Base-by-base conservation (phyloP, 2,113 vertebrate genomes). In the Chroicocephalus ridibundus region DNA sequence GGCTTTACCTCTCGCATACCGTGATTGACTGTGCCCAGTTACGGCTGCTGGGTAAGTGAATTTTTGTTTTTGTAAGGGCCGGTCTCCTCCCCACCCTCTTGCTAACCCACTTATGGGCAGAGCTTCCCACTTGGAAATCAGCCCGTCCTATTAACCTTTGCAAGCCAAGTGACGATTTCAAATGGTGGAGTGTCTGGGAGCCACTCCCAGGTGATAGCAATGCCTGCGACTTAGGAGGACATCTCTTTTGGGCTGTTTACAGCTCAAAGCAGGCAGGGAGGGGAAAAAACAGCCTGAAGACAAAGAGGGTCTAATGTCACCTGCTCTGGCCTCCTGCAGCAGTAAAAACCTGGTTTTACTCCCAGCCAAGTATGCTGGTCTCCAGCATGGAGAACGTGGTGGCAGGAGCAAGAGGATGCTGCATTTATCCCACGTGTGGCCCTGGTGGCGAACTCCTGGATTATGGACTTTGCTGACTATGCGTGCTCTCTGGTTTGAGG, bases 101-200 rank as follows among this genome's bases (percentile, higher is more conserved):
- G 58, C 80, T 97, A 96, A 96, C 88, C 87, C 95, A 94, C 85
- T 95, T 97, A 40, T 36, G 82, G 80, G 61, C 69, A 88, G 90
- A 94, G 54, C 84, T 86, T 94, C 93, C 90, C 91, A 82, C 76
- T 94, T 97, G 91, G 96, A 96, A 93, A 47, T 24, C 21, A 10
- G 86, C 92, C 90, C 1, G 26, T 83, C 78, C 87, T 82, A 96
- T 76, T 96, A 93, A 96, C 78, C 81, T 91, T 72, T 72, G 13
- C 64, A 64, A 51, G 60, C 47, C 40, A 90, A 78, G 82, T 29
- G 11, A 25, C 51, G 68, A 62, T 86, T 91, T 89, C 55, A 54
- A 55, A 34, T 38, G 57, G n/a, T 74, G 32, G 62, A 80, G 76
- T 29, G 58, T 58, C 79, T 89, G 68, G 79, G 76, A 94, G 79